Evolutionary conservation across 2,797 vertebrate species (phyloP).

Genomic region (Carapus acus): DNA sequence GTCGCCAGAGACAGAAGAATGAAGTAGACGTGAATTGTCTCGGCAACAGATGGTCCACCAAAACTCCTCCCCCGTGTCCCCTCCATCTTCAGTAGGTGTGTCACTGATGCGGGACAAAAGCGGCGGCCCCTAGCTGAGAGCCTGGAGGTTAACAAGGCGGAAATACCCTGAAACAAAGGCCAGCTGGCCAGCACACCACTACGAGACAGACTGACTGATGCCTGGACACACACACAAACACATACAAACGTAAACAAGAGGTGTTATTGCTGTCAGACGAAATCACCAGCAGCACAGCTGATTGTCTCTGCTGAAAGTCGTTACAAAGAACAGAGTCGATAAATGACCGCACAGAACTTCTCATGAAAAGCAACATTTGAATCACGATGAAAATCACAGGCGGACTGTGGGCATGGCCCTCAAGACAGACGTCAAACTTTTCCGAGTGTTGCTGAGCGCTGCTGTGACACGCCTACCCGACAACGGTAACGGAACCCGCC

Average conservation of each 20-base stretch:
- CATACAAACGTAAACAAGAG: not conserved
- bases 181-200: constrained; percentile 61
- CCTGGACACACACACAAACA: not conserved
- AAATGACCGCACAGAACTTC: too few species aligned
- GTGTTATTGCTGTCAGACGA: constrained; percentile 28
- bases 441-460: constrained; percentile 31
- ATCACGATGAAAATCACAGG: too few species aligned
- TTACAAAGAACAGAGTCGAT: too few species aligned
- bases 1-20: constrained; percentile 33
- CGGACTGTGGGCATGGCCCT: too few species aligned
- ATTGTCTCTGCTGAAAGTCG: constrained; percentile 8
- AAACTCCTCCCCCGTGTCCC: constrained; percentile 48
- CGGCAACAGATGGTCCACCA: constrained; percentile 70
- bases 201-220: constrained; percentile 36
- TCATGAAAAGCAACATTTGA: too few species aligned
- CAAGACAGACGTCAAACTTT: constrained; percentile 24
- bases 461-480: constrained; percentile 36
- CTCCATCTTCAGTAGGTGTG: constrained; percentile 49
- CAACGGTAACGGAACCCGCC: constrained; percentile 44
- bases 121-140: constrained; percentile 50
- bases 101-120: constrained; percentile 62
- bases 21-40: constrained; percentile 53
- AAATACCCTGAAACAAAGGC: constrained; percentile 70
- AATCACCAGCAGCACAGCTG: constrained; percentile 34
- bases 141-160: constrained; percentile 68